phyloP scores from a whole-genome alignment of 2,888 invertebrate genomes.

The Caenorhabditis doughertyi region DNA sequence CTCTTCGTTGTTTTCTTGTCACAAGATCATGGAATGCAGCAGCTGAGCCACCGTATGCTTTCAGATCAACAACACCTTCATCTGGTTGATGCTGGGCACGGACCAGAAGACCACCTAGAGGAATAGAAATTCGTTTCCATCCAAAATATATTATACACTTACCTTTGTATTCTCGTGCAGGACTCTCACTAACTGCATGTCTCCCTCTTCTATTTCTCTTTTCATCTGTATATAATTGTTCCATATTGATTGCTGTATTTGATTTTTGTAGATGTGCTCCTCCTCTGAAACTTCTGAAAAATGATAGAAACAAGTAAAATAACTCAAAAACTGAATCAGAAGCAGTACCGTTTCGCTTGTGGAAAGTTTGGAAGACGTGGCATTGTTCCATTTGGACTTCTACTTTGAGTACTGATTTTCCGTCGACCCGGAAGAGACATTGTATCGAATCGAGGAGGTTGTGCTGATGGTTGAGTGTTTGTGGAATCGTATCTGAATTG shows the following conservation, averaged over 20 bases:
- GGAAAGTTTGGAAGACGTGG: constrained; percentile 59
- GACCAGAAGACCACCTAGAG: constrained; percentile 78
- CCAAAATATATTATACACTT: background rate
- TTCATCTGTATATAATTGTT: constrained; percentile 71
- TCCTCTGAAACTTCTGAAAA: constrained; percentile 65
- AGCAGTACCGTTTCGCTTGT: constrained; percentile 57
- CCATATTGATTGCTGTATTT: constrained; percentile 74
- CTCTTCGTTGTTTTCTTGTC: constrained; percentile 37
- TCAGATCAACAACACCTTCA: constrained; percentile 70
- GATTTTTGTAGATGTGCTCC: constrained; percentile 73
- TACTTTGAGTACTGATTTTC: constrained; percentile 67
- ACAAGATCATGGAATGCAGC: constrained; percentile 70
- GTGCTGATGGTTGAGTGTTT: constrained; percentile 37
- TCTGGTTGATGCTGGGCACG: constrained; percentile 71
- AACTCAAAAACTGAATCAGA: constrained; percentile 27
- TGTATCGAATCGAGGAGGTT: constrained; percentile 72
- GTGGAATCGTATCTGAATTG: constrained; percentile 55
- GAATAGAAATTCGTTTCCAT: background rate
- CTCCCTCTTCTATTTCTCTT: constrained; percentile 64
- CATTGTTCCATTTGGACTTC: constrained; percentile 76
- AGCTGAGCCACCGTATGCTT: constrained; percentile 68
- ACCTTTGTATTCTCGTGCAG: constrained; percentile 74
- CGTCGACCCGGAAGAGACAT: constrained; percentile 79
- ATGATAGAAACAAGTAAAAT: background rate
- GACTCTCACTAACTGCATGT: constrained; percentile 72